A percentile compares a stretch with the other conserved stretches of the same genome.
Evolutionary conservation across 2,797 vertebrate species (phyloP).

Genomic region (Ataeniobius toweri): DNA sequence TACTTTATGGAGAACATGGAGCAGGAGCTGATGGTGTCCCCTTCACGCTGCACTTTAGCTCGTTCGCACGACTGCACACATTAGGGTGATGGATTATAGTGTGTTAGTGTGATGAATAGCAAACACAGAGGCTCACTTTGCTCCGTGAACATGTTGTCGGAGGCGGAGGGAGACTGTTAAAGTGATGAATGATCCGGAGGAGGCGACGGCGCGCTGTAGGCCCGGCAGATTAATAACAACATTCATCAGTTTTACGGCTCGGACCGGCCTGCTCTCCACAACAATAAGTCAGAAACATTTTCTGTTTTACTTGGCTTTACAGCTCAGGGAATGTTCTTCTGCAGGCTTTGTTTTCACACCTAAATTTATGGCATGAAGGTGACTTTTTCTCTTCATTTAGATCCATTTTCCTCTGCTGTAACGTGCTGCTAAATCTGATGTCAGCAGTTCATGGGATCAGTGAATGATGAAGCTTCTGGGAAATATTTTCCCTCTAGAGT

Average conservation of each 20-base stretch:
- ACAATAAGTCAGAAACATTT: not conserved
- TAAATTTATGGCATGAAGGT: no score
- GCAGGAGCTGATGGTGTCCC: no score
- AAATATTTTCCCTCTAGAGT: no score
- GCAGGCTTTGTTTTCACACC: no score
- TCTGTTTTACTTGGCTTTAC: not conserved
- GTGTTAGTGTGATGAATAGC: slow-evolving; percentile 27
- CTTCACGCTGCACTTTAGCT: no score
- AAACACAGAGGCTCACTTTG: not conserved
- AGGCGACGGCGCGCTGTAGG: slow-evolving; percentile 26
- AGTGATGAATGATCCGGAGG: slow-evolving; percentile 50
- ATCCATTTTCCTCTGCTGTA: not conserved
- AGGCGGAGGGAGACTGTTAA: slow-evolving; percentile 27
- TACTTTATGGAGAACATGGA: no score
- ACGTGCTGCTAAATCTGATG: not conserved
- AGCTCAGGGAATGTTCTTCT: not conserved
- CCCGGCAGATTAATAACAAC: slow-evolving; percentile 46
- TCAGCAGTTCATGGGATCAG: not conserved
- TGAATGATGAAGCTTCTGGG: no score
- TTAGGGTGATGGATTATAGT: slow-evolving; percentile 28
- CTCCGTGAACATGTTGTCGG: slow-evolving; percentile 8
- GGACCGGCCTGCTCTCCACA: slow-evolving; percentile 30
- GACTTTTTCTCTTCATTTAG: no score
- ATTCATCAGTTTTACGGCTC: slow-evolving; percentile 62
- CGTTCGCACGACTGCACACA: not conserved